Evolutionary conservation across 1,140 invertebrate species (phyloP), one percentile per base, ranked within the genome.

Genomic region (Eupristina koningsbergeri): DNA sequence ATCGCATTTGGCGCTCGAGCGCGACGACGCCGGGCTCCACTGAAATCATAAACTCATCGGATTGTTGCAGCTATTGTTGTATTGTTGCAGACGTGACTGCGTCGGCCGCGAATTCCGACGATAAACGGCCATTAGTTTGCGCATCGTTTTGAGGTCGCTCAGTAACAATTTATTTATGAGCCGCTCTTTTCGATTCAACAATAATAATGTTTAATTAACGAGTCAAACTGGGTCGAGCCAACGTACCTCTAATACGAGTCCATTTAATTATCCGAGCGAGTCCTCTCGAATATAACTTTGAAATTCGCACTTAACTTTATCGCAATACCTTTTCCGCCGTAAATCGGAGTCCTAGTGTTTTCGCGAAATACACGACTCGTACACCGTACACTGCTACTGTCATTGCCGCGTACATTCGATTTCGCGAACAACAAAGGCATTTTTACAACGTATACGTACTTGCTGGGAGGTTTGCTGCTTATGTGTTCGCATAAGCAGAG

Each of bases 401-500:
- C n/a, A n/a, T n/a, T n/a, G n/a, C n/a, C n/a, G n/a, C n/a, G n/a
- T n/a, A n/a, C n/a, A n/a, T n/a, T n/a, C n/a, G n/a, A n/a, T n/a
- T n/a, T n/a, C n/a, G n/a, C n/a, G n/a, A n/a, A n/a, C n/a, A n/a
- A n/a, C 36, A 41, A 71, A 41, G 22, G 67, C 36, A 41, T 71
- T 71, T 71, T 71, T 69, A 39, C 67, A 31, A 41, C 13, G 13
- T 31, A 78, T 45, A 80, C 82, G 89, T 90, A 94, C 94, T 92
- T 94, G 93, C 87, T 94, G 94, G 69, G 93, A 94, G 81, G 93
- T 93, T 87, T 94, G 93, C 87, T 94, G 93, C 87, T 94, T 94
- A 85, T 93, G 94, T 71, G 92, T 93, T 50, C 93, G 91, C 80
- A 93, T 92, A 85, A 94, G 92, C 84, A 94, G 89, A 67, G 93